Evolutionary conservation across 2,113 vertebrate genomes (phyloP).

Genomic region (Prunella himalayana): DNA sequence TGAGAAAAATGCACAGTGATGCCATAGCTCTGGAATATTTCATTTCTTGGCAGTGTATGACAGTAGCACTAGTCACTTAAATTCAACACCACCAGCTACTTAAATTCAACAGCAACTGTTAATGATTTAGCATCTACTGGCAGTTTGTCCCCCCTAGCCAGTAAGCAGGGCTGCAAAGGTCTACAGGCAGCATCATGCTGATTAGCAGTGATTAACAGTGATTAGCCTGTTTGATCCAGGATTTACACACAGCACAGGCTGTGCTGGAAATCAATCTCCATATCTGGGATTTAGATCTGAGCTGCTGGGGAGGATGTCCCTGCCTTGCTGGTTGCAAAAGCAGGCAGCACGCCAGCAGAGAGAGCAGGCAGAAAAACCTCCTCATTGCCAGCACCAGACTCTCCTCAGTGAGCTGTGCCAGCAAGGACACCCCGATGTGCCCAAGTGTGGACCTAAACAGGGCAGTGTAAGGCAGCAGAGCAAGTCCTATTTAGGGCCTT

Average conservation of each 20-base stretch:
- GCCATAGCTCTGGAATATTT: not conserved
- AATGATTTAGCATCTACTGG: conserved; percentile 5
- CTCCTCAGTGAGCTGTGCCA: fast-evolving
- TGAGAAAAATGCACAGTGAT: not conserved
- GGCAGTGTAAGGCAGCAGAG: not conserved
- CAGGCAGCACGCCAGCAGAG: not conserved
- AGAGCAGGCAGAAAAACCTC: not conserved
- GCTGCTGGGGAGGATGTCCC: not conserved
- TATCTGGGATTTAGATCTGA: conserved; percentile 13
- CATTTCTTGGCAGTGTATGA: not conserved
- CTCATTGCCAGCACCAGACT: not conserved
- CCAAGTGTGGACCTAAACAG: not conserved
- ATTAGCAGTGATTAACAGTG: conserved; percentile 50
- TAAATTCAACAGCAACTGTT: conserved; percentile 16
- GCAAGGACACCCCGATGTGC: fast-evolving
- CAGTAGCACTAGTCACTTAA: not conserved
- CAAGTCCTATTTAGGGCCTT: not conserved
- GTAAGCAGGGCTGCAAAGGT: not conserved
- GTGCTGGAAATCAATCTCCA: not conserved
- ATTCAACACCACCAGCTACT: conserved; percentile 17
- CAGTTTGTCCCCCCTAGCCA: not conserved
- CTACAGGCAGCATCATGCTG: not conserved
- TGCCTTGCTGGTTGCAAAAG: not conserved
- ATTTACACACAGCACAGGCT: not conserved
- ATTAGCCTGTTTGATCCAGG: conserved; percentile 51